A percentile compares a stretch with the other conserved stretches of the same genome.
Conservation (phyloP, 2,113 vertebrate species). For the Ifrita kowaldi region DNA sequence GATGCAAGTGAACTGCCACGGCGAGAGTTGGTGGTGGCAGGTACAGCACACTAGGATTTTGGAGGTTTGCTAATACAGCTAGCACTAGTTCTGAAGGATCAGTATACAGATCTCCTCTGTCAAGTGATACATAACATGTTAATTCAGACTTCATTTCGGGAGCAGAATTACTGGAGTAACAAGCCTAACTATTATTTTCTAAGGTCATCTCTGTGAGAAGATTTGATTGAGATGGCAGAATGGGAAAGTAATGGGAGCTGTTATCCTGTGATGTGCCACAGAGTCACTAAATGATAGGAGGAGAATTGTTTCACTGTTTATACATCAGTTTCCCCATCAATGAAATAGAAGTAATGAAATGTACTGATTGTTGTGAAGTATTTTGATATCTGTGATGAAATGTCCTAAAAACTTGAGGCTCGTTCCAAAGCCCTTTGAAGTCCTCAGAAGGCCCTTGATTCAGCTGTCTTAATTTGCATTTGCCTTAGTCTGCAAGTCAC, state of each 20-base stretch:
- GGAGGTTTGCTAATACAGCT: not conserved
- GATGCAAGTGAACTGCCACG: not conserved
- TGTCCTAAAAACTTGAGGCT: constrained; percentile 43
- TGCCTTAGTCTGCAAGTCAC: constrained; percentile 36
- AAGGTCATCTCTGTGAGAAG: not conserved
- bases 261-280: not conserved
- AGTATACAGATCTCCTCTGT: not conserved
- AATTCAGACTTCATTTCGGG: not conserved
- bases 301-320: not conserved
- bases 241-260: not conserved
- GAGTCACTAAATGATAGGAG: not conserved
- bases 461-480: constrained; percentile 30
- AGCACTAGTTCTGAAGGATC: not conserved
- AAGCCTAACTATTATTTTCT: not conserved
- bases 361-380: constrained; percentile 38
- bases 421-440: constrained; percentile 39
- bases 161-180: not conserved
- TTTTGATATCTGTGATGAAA: constrained; percentile 58
- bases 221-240: not conserved
- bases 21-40: not conserved
- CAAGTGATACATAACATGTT: not conserved
- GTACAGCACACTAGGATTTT: not conserved
- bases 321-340: constrained; percentile 26
- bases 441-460: constrained; percentile 44
- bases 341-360: constrained; percentile 7